phyloP scores from a whole-genome alignment of 2,888 invertebrate species.

The Drosophila longiperda region DNA sequence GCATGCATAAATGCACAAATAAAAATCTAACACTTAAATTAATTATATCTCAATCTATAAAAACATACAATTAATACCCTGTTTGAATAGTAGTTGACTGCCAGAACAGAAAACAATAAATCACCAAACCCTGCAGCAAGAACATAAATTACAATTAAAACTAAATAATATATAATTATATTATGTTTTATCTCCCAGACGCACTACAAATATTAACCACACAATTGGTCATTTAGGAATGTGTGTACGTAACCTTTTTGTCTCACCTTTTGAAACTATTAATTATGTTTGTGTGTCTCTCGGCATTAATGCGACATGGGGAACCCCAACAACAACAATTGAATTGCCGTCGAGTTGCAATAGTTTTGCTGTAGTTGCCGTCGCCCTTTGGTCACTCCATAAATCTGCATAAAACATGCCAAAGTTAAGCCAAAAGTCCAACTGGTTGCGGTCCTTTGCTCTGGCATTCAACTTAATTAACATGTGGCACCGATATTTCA shows the following conservation, averaged over 20 bases:
- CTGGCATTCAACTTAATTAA: conserved; percentile 67
- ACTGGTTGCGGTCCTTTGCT: conserved; percentile 35
- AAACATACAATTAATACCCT: conserved; percentile 9
- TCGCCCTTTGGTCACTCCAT: conserved; percentile 47
- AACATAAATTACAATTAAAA: conserved; percentile 74
- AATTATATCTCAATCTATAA: conserved; percentile 7
- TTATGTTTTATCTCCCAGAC: conserved; percentile 36
- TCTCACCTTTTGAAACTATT: conserved; percentile 72
- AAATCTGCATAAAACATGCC: conserved; percentile 70
- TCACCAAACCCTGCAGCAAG: conserved; percentile 39
- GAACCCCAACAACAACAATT: conserved; percentile 33
- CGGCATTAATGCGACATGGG: conserved; percentile 48
- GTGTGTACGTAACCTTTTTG: conserved; percentile 43
- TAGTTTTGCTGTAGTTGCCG: conserved; percentile 68
- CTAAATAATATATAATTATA: conserved; percentile 63
- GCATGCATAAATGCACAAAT: not conserved
- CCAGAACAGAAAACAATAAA: conserved; percentile 48
- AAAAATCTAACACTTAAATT: not conserved
- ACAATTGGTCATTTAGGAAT: conserved; percentile 12
- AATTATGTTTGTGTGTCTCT: conserved; percentile 49
- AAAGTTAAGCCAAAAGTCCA: conserved; percentile 32
- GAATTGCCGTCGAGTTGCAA: conserved; percentile 34
- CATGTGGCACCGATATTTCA: conserved; percentile 62
- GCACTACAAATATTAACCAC: conserved; percentile 39
- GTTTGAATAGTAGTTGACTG: conserved; percentile 13